These are phyloP conservation scores for Probosciger aterrimus DNA, from an alignment of 2,113 vertebrate species.

Conservation along the genomic window DNA sequence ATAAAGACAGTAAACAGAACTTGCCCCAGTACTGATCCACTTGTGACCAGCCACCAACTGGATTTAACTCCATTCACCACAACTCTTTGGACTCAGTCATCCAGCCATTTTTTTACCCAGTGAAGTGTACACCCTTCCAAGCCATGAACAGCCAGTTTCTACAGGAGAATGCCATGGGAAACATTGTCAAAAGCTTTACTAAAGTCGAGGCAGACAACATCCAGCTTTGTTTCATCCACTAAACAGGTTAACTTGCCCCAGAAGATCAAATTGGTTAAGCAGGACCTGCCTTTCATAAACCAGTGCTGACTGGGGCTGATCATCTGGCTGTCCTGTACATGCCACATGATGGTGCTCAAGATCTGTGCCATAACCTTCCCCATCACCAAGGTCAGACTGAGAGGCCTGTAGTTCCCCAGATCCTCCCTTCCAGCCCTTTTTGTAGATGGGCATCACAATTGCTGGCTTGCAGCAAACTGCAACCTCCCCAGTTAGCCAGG, in stretches of 20 bases:
- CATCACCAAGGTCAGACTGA: neutral
- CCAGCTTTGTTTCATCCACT: neutral
- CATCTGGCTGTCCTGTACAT: neutral
- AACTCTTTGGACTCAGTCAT: neutral
- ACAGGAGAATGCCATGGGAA: neutral
- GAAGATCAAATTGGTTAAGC: neutral
- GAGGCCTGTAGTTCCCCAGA: neutral
- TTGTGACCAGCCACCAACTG: neutral
- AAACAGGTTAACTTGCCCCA: neutral
- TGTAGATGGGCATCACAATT: neutral
- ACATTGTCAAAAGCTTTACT: neutral
- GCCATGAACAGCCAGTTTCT: neutral
- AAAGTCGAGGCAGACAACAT: neutral
- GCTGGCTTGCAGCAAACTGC: neutral
- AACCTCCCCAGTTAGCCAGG: neutral
- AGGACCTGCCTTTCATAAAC: neutral
- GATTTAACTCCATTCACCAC: neutral
- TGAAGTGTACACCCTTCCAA: neutral
- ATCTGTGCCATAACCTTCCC: neutral
- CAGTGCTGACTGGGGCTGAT: neutral
- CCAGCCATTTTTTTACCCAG: neutral
- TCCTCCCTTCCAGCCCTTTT: neutral
- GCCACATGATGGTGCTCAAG: neutral
- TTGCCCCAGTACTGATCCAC: neutral
- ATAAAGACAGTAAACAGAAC: neutral